Conservation (phyloP, 1,140 invertebrate species). For the Pseudomyrmex pallidus region DNA sequence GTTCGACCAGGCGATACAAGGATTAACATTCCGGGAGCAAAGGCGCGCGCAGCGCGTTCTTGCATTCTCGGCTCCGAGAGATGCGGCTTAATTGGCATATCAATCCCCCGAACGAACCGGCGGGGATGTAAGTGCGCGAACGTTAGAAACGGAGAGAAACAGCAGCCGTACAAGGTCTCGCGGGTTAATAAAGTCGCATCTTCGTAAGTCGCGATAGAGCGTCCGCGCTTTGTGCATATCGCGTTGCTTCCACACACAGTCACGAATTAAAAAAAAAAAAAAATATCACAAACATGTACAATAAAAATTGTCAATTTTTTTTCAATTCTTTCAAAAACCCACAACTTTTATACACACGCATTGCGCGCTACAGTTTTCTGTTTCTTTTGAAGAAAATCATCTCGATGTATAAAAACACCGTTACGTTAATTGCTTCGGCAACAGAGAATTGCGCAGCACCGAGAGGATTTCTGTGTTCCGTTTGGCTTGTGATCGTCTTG, state of each 20-base stretch:
- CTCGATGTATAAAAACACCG: not conserved
- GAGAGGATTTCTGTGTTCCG: conserved; percentile 15
- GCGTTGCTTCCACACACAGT: conserved; percentile 65
- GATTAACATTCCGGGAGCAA: conserved; percentile 40
- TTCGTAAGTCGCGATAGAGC: conserved; percentile 59
- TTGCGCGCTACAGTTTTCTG: too few species aligned
- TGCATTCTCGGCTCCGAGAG: conserved; percentile 64
- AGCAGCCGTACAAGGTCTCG: conserved; percentile 63
- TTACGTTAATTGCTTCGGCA: not conserved
- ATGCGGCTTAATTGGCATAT: conserved; percentile 80
- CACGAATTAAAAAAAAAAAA: conserved; percentile 52
- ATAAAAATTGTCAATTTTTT: not conserved
- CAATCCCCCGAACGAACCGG: conserved; percentile 75
- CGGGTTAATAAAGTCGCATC: conserved; percentile 77
- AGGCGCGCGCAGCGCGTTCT: conserved; percentile 56
- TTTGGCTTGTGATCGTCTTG: conserved; percentile 30
- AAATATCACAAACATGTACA: not conserved
- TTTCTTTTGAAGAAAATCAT: too few species aligned
- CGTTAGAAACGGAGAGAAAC: conserved; percentile 54
- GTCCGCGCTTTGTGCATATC: conserved; percentile 61
- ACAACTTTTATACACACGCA: too few species aligned
- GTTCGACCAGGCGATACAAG: conserved; percentile 32
- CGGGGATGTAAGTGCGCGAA: conserved; percentile 70
- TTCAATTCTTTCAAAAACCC: too few species aligned
- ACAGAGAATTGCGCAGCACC: not conserved